Percentiles rank a stretch among this genome's conserved stretches.
These are phyloP conservation scores for Calliopum simillimum DNA, from an alignment of 2,888 invertebrate species.

Conservation along the genomic window DNA sequence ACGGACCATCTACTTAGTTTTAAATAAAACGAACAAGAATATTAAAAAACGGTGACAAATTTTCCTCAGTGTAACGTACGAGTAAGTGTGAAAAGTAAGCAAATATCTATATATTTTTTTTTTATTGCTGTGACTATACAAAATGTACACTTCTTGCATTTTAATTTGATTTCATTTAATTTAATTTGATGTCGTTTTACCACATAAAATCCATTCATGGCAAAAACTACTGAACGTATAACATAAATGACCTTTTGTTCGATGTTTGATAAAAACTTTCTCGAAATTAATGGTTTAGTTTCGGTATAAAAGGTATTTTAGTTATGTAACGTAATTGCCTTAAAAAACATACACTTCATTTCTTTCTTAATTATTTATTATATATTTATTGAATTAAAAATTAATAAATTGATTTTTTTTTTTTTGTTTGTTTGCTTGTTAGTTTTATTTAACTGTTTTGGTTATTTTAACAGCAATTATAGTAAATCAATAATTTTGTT, in stretches of 20 bases:
- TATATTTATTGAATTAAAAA: slow-evolving; percentile 3
- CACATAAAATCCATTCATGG: background rate
- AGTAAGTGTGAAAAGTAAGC: too few species aligned
- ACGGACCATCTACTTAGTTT: too few species aligned
- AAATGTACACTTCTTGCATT: background rate
- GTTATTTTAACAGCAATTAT: slow-evolving; percentile 46
- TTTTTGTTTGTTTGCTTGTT: background rate
- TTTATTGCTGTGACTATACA: background rate
- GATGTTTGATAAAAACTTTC: slow-evolving; percentile 11
- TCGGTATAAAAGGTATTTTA: background rate
- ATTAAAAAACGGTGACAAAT: too few species aligned
- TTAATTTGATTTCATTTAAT: slow-evolving; percentile 14
- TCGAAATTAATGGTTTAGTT: slow-evolving; percentile 12
- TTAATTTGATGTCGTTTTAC: slow-evolving; percentile 16
- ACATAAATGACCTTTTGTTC: background rate
- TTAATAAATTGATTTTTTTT: background rate
- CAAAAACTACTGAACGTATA: background rate
- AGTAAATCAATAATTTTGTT: slow-evolving; percentile 50
- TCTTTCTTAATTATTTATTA: background rate
- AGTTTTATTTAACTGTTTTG: background rate
- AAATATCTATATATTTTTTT: too few species aligned
- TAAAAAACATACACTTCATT: background rate
- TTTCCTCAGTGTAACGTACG: too few species aligned
- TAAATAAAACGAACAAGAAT: too few species aligned
- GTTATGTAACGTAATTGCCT: slow-evolving; percentile 23